These are phyloP conservation scores for Gymnocephalus cernua DNA, from an alignment of 2,113 vertebrate genomes.

Conservation along the genomic window DNA sequence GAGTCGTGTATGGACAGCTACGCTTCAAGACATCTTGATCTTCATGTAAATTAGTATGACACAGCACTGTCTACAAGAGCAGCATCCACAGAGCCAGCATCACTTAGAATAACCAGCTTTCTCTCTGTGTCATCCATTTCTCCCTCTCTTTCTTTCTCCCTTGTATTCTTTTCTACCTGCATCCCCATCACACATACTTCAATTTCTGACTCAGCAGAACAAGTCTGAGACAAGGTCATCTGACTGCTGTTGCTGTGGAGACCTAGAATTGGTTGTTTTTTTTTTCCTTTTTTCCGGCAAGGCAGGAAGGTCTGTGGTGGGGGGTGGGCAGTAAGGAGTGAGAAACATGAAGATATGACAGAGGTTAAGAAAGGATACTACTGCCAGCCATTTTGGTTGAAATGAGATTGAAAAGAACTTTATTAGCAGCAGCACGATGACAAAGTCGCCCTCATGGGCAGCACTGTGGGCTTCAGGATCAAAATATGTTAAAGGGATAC, in stretches of 20 bases:
- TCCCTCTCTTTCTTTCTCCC: conserved; percentile 11
- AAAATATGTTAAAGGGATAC: conserved; percentile 29
- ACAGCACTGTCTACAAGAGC: conserved; percentile 29
- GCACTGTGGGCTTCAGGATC: conserved; percentile 30
- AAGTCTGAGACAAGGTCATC: conserved; percentile 83
- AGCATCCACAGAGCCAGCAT: conserved; percentile 29
- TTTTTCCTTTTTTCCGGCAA: conserved; percentile 59
- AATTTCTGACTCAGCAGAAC: conserved; percentile 86
- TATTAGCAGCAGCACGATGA: conserved; percentile 63
- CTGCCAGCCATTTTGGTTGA: conserved; percentile 80
- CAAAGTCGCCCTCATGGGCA: conserved; percentile 46
- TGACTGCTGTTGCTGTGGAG: conserved; percentile 82
- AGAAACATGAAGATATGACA: conserved; percentile 60
- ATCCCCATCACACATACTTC: conserved; percentile 62
- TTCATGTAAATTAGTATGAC: conserved; percentile 41
- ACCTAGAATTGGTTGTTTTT: conserved; percentile 74
- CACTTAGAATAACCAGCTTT: conserved; percentile 34
- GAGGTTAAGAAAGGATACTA: conserved; percentile 79
- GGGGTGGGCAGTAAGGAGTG: conserved; percentile 9
- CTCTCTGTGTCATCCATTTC: conserved; percentile 41
- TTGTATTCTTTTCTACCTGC: conserved; percentile 35
- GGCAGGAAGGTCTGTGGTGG: conserved; percentile 21
- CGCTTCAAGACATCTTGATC: conserved; percentile 6
- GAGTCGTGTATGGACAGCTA: neutral
- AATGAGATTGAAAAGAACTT: conserved; percentile 69